A percentile compares a stretch with the other conserved stretches of the same genome.
phyloP scores from a whole-genome alignment of 2,888 invertebrate species.

The Drosophila macrothrix region DNA sequence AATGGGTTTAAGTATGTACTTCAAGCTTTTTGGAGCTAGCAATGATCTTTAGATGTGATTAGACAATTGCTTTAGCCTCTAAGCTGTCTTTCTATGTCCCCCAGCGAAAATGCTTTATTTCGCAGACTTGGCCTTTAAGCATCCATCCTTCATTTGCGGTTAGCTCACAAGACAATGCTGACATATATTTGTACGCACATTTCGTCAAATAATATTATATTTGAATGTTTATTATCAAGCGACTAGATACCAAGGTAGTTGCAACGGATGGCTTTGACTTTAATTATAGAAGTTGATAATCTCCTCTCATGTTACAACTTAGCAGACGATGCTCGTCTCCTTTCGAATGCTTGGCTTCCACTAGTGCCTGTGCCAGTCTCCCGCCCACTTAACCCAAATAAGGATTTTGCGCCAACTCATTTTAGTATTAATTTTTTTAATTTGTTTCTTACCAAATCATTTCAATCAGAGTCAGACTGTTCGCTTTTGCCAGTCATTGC shows the following conservation, averaged over 20 bases:
- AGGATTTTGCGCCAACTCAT: conserved; percentile 51
- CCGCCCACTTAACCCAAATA: conserved; percentile 18
- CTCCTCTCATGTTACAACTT: neutral
- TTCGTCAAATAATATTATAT: neutral
- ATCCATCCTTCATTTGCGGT: conserved; percentile 11
- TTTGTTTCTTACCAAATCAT: conserved; percentile 47
- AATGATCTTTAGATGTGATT: neutral
- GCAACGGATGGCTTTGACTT: neutral
- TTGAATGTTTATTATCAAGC: neutral
- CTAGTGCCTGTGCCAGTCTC: conserved; percentile 10
- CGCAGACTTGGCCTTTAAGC: conserved; percentile 7
- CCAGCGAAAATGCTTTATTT: neutral
- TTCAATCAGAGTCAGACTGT: conserved; percentile 49
- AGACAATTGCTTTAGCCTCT: conserved; percentile 7
- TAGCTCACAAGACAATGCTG: neutral
- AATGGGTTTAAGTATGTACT: neutral
- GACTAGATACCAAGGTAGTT: neutral
- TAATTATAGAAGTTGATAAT: neutral
- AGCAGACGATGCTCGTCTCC: neutral
- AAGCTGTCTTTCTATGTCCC: neutral
- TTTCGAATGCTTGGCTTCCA: neutral
- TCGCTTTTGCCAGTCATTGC: conserved; percentile 29
- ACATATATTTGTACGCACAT: neutral
- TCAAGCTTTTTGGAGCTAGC: neutral
- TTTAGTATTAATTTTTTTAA: conserved; percentile 19